Conservation (phyloP, 2,113 vertebrate species). For the Otocyon megalotis region DNA sequence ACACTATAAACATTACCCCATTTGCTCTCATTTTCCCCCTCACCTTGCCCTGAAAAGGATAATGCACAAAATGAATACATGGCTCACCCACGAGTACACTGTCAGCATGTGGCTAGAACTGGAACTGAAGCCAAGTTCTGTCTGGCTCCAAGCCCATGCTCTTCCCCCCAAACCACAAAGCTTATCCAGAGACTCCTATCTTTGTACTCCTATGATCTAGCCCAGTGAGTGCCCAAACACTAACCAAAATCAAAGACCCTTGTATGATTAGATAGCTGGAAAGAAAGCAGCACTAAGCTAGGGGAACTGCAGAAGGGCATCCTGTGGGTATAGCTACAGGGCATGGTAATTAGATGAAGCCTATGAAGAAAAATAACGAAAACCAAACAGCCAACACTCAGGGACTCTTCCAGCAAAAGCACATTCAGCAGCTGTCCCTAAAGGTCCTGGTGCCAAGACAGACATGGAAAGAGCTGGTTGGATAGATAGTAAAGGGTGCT, state of each 20-base stretch:
- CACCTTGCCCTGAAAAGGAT: neutral
- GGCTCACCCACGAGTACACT: neutral
- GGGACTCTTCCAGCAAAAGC: neutral
- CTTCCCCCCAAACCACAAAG: neutral
- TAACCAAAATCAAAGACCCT: neutral
- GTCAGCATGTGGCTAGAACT: neutral
- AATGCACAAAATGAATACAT: neutral
- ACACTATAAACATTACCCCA: neutral
- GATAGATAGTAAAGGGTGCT: neutral
- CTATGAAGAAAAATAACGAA: neutral
- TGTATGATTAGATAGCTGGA: neutral
- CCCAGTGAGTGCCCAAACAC: neutral
- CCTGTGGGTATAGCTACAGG: neutral
- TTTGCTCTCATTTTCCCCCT: neutral
- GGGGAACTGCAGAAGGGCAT: neutral
- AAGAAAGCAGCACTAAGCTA: neutral
- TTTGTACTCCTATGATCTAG: neutral
- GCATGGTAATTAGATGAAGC: neutral
- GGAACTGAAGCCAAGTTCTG: neutral
- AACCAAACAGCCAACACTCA: neutral
- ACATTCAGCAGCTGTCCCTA: neutral
- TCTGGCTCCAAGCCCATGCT: neutral
- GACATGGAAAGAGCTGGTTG: neutral
- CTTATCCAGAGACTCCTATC: neutral
- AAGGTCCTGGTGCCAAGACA: neutral